These are phyloP conservation scores for Cephus spinipes DNA, from an alignment of 2,888 invertebrate genomes.

Conservation along the genomic window DNA sequence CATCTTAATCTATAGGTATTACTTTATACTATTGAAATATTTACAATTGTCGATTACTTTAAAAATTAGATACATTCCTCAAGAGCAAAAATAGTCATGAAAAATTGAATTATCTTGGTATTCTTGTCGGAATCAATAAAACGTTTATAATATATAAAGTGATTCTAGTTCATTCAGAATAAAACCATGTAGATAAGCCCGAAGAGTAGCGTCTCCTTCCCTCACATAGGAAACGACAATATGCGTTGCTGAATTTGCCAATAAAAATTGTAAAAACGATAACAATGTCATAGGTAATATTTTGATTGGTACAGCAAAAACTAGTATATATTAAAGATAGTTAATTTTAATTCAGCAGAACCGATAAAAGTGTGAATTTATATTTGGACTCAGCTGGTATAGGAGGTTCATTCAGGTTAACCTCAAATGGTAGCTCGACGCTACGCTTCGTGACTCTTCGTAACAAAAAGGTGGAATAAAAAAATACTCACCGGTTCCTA, in stretches of 20 bases:
- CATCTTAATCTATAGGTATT: neutral
- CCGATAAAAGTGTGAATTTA: neutral
- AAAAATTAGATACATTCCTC: neutral
- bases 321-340: neutral
- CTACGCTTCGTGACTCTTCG: neutral
- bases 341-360: neutral
- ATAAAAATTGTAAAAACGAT: neutral
- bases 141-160: neutral
- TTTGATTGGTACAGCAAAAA: neutral
- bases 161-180: neutral
- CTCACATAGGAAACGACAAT: neutral
- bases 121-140: neutral
- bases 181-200: neutral
- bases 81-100: neutral
- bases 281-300: neutral
- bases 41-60: neutral
- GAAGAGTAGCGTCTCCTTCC: neutral
- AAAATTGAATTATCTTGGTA: neutral
- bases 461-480: neutral
- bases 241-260: neutral
- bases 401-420: neutral
- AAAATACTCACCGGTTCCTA: constrained; percentile 46
- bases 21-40: neutral
- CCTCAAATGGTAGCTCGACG: neutral
- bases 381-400: neutral